Evolutionary conservation across 2,113 vertebrate species (phyloP).

Genomic region (Bubo blakistoni): DNA sequence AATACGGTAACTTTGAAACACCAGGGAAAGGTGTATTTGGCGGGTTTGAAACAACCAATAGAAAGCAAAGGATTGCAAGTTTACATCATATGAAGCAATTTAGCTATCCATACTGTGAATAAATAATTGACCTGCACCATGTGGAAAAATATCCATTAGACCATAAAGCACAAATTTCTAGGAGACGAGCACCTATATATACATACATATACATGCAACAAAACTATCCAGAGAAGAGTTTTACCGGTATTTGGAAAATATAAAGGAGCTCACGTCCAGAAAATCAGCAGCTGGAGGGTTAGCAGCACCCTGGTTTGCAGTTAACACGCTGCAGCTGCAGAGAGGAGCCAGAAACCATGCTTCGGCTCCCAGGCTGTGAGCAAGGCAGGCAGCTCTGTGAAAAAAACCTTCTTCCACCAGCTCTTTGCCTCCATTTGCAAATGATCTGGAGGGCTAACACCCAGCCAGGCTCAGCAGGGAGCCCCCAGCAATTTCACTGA

Average conservation of each 20-base stretch:
- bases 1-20: neutral
- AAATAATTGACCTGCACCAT: neutral
- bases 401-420: neutral
- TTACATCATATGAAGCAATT: neutral
- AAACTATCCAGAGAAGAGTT: neutral
- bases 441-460: neutral
- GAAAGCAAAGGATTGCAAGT: neutral
- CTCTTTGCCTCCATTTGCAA: neutral
- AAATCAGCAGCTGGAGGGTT: neutral
- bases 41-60: neutral
- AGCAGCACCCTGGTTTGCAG: neutral
- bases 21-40: neutral
- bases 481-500: neutral
- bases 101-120: neutral
- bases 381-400: neutral
- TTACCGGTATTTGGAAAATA: neutral
- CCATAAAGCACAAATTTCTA: neutral
- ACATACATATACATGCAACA: fast-evolving
- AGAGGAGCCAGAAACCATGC: neutral
- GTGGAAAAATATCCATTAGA: neutral
- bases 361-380: fast-evolving
- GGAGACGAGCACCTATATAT: neutral
- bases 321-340: neutral
- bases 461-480: neutral
- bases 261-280: neutral